Base-by-base conservation (phyloP, 1,140 invertebrate genomes). In the Brachionus rotundiformis region DNA sequence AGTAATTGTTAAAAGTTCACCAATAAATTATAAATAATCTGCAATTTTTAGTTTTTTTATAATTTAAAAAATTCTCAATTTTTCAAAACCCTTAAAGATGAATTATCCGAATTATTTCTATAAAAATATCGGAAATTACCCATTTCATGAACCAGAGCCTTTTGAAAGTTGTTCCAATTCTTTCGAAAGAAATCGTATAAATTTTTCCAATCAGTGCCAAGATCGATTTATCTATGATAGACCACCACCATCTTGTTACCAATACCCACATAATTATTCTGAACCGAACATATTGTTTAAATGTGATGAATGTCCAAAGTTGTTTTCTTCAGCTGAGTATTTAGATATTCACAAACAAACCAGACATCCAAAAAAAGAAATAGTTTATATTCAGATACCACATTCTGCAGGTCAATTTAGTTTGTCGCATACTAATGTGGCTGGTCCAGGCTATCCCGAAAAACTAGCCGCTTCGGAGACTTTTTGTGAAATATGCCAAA, bases 401-500 rank as follows among this genome's bases (percentile, higher is more conserved):
- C 13, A 6, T 11, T n/a, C 59, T 3, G 25, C 59, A 7, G 13
- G 11, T 63, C 25, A 63, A 10, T 29, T 31, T 29, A 29, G 3
- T 29, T 63, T 11, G 13, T 27, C 59, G 1, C 25, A 31, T 6
- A 29, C 13, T 2, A 13, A 49, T 49, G 10, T 41, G 39, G 10
- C 39, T 11, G n/a, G 10, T 41, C 39, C 10, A 11, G 39, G 10
- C 2, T 49, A 11, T 6, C 6, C 6, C 47, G 16, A 49, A 49
- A 49, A n/a, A 6, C 47, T 5, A 63, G 19, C 3, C 7, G 5
- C 8, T 31, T 68, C 79, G 84, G 87, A 88, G 77, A 86, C 87
- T 82, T 88, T 86, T 76, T 88, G 88, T 84, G 87, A 88, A 83
- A 85, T 87, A 44, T 88, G 88, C 83, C 87, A 87, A 83, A 87